Evolutionary conservation across 2,888 invertebrate species (phyloP), one percentile per base, ranked within the genome.

Genomic region (Scaptomyza parva): DNA sequence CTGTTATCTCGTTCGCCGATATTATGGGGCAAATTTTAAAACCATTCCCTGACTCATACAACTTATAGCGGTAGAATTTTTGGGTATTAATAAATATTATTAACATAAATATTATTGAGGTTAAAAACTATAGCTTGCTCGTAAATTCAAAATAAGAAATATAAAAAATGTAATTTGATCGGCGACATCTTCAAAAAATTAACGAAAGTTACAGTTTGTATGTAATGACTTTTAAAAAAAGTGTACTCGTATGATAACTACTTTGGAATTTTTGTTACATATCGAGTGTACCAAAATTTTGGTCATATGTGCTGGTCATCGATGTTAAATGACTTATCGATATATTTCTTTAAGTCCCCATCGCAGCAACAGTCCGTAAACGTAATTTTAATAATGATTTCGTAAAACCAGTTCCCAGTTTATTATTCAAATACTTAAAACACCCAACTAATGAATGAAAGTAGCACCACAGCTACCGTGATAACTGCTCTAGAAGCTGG

Each of bases 351-450:
- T n/a, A 30, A 40, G 40, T 53, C 12, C 24, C 20, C 24, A 57
- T 37, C 40, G 30, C 17, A 53, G 50, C 70, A 57, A 45, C 20
- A 58, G 45, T 22, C 45, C 45, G 35, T 45, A 66, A 67, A 71
- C 66, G 66, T 72, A 72, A 43, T 59, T 60, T 52, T 48, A 26
- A 67, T 70, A 70, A 70, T 67, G 73, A 73, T 73, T 70, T 70
- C 35, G 48, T 70, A 67, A 59, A 73, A 67, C 28, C 39, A 60
- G 48, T 54, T 53, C 22, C 7, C 35, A 66, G 58, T 67, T 62
- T 44, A 65, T 71, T 40, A 52, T 67, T 51, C 18, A 61, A 72
- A 61, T 51, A 55, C 30, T 40, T 12, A 43, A 70, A 20, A 12
- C 11, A 14, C 12, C 18, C 45, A 59, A 45, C 55, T 22, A 51